These are phyloP conservation scores for Trachelus troglodyta DNA, from an alignment of 2,888 invertebrate genomes.

Conservation along the genomic window DNA sequence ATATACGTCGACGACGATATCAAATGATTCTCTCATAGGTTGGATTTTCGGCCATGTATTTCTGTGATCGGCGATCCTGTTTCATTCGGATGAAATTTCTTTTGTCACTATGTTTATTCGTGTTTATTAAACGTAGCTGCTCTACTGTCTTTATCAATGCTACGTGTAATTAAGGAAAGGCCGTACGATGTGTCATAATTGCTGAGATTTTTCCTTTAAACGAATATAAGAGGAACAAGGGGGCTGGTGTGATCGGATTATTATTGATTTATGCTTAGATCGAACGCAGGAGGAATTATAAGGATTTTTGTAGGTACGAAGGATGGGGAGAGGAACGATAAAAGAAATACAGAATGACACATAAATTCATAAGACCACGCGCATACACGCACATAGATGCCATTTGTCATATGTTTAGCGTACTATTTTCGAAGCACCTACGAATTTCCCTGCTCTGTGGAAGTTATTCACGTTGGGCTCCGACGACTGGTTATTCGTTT, in stretches of 20 bases:
- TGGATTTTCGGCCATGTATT: neutral
- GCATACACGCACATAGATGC: conserved; percentile 4
- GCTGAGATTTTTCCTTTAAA: conserved; percentile 44
- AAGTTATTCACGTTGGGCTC: neutral
- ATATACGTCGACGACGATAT: neutral
- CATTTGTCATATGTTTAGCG: neutral
- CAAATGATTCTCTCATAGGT: neutral
- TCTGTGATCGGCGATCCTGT: neutral
- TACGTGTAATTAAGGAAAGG: conserved; percentile 42
- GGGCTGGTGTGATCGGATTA: neutral
- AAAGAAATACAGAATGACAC: conserved; percentile 1
- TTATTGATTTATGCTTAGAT: neutral
- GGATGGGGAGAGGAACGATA: neutral
- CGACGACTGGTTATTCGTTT: neutral
- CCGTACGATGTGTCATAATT: conserved; percentile 45
- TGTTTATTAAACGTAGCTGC: neutral
- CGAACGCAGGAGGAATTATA: neutral
- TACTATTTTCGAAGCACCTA: neutral
- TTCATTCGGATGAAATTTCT: conserved; percentile 27
- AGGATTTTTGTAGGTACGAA: neutral
- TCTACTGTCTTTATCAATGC: conserved; percentile 57
- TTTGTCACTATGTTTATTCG: conserved; percentile 48
- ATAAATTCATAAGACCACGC: conserved; percentile 1
- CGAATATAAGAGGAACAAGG: neutral
- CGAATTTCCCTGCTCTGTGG: neutral